phyloP scores from a whole-genome alignment of 2,888 invertebrate species.

The Drosophila mercatorum region DNA sequence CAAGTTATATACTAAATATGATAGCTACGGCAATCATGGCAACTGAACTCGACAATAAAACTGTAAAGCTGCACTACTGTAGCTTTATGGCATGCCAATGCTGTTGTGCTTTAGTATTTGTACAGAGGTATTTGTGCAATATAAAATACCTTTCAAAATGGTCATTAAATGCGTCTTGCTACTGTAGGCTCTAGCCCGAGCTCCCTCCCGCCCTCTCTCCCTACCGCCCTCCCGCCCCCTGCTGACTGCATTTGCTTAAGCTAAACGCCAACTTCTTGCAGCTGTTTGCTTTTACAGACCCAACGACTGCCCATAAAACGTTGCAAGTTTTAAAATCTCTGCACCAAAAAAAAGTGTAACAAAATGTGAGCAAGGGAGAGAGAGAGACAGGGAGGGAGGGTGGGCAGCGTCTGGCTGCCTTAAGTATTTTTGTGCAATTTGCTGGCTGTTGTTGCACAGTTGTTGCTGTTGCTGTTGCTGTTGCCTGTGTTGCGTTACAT shows the following conservation, averaged over 20 bases:
- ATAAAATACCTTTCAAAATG: constrained; percentile 33
- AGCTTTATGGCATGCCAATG: neutral
- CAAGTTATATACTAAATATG: neutral
- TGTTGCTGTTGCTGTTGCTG: constrained; percentile 37
- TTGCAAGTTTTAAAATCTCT: constrained; percentile 69
- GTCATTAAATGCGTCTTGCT: constrained; percentile 37
- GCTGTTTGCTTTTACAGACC: constrained; percentile 67
- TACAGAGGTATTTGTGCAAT: neutral
- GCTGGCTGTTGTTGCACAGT: constrained; percentile 52
- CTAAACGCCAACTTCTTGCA: constrained; percentile 69
- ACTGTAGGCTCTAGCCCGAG: neutral
- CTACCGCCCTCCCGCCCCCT: neutral
- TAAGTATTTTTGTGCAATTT: constrained; percentile 79
- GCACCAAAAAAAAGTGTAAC: constrained; percentile 60
- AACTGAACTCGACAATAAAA: neutral
- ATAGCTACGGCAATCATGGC: neutral
- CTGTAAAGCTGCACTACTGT: neutral
- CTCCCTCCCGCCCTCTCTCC: neutral
- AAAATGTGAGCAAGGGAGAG: constrained; percentile 22
- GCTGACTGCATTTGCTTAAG: constrained; percentile 68
- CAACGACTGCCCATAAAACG: constrained; percentile 54
- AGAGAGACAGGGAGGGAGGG: neutral
- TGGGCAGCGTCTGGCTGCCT: constrained; percentile 35
- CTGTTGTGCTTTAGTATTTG: neutral
- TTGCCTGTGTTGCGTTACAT: constrained; percentile 62